phyloP scores from a whole-genome alignment of 2,113 vertebrate species.

The Hippocampus comes region DNA sequence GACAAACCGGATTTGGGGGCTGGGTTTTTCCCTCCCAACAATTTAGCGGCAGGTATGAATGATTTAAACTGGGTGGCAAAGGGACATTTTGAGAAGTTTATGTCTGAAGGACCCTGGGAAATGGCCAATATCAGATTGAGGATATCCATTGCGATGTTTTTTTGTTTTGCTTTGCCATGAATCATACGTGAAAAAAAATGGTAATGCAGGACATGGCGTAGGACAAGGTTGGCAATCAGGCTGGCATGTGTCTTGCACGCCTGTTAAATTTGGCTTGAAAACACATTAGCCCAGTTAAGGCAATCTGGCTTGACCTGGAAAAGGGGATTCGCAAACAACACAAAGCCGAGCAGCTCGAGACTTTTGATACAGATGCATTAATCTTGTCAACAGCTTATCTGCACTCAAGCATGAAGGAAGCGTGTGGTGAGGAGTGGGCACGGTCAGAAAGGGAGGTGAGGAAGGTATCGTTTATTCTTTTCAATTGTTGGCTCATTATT shows the following conservation, averaged over 20 bases:
- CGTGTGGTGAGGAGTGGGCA: background rate
- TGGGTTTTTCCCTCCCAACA: too few species aligned
- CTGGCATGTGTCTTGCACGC: constrained; percentile 20
- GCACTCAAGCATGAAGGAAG: constrained; percentile 52
- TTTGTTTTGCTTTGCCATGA: too few species aligned
- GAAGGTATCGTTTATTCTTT: background rate
- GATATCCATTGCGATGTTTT: too few species aligned
- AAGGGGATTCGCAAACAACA: constrained; percentile 61
- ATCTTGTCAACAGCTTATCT: constrained; percentile 70
- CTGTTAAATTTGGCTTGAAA: constrained; percentile 61
- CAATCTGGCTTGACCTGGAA: constrained; percentile 69
- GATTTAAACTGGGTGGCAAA: too few species aligned
- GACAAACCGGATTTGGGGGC: too few species aligned
- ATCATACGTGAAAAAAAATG: background rate
- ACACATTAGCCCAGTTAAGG: constrained; percentile 65
- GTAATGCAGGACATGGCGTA: background rate
- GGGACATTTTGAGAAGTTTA: too few species aligned
- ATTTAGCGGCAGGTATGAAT: too few species aligned
- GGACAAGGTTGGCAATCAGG: constrained; percentile 11
- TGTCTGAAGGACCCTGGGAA: too few species aligned
- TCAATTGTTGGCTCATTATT: background rate
- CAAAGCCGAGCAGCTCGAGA: constrained; percentile 60
- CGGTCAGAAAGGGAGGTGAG: background rate
- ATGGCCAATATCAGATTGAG: too few species aligned
- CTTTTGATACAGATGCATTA: constrained; percentile 71